Evolutionary conservation across 64 coral and sea anemone species (phyloP).

Genomic region (Montipora foliosa): DNA sequence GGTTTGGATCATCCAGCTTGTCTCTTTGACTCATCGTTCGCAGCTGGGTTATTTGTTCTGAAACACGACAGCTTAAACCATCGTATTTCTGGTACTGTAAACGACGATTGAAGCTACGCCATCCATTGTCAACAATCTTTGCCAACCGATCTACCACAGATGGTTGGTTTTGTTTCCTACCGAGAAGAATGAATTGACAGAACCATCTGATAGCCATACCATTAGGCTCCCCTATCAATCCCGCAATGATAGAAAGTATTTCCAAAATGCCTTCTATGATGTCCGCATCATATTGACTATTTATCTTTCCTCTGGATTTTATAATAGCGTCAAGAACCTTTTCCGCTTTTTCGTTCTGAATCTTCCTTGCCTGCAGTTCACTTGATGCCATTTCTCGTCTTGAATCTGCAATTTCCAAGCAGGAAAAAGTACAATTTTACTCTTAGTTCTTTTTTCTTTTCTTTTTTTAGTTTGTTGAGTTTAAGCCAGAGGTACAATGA

Average conservation of each 20-base stretch:
- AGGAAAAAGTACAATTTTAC: no score
- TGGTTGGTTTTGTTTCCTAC: not conserved
- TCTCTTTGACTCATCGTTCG: no score
- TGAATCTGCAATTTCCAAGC: no score
- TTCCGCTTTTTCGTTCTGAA: not conserved
- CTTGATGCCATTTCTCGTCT: conserved; percentile 7
- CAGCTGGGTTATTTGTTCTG: no score
- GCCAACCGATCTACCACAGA: not conserved
- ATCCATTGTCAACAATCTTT: not conserved
- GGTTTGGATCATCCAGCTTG: no score
- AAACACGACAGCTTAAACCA: no score
- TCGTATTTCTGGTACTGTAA: no score
- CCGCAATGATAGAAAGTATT: not conserved
- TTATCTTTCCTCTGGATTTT: not conserved
- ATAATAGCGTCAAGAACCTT: conserved; percentile 8
- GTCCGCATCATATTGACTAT: not conserved
- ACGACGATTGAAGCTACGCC: no score
- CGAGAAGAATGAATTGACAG: not conserved
- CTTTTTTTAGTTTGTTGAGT: no score
- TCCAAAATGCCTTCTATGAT: not conserved
- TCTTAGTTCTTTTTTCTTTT: no score
- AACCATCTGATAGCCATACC: not conserved
- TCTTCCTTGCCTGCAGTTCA: not conserved
- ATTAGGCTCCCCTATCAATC: not conserved
- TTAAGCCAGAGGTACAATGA: no score